Evolutionary conservation across 2,113 vertebrate genomes (phyloP), one percentile per base, ranked within the genome.

Genomic region (Callorhinus ursinus): DNA sequence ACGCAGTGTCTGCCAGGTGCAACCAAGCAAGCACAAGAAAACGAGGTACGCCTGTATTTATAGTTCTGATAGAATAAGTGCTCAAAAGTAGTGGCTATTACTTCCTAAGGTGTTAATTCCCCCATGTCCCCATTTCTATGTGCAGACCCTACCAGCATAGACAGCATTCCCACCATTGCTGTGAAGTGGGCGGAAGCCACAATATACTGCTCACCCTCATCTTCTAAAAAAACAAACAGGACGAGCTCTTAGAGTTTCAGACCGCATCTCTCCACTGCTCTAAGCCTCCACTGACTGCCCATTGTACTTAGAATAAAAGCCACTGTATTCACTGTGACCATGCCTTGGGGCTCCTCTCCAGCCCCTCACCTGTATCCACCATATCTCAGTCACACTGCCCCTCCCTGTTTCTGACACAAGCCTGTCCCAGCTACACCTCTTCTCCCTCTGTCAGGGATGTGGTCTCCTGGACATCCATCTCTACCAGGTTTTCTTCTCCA

Each of bases 321-420:
- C 42, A 9, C 2, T 11, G 0, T 28, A 21, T n/a, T 86, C 28
- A 2, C 36, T 21, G 8, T 21, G n/a, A 9, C 33, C 0, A 0
- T 14, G 1, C 36, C 49, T 77, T 7, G 31, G 69, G 5, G 79
- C 8, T 85, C 26, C n/a, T 28, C 33, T 87, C 46, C 22, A 71
- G 0, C 5, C n/a, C 19, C 24, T 26, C 11, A 0, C 24, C 2
- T 2, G 46, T 82, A 31, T 7, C 4, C 2, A 12, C 13, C 14
- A 13, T 7, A 7, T 9, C 33, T 4, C 26, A n/a, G 71, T 71
- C 22, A 67, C 2, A 9, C 4, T 8, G 16, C 1, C 31, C 53
- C 12, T 87, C 0, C 5, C 46, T 55, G 1, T 0, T 8, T 22
- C 59, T 79, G 42, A 59, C 12, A 36, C 7, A 59, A 83, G 3